A percentile compares a stretch with the other conserved stretches of the same genome.
These are phyloP conservation scores for Sialia sialis DNA, from an alignment of 2,113 vertebrate genomes.

Conservation along the genomic window DNA sequence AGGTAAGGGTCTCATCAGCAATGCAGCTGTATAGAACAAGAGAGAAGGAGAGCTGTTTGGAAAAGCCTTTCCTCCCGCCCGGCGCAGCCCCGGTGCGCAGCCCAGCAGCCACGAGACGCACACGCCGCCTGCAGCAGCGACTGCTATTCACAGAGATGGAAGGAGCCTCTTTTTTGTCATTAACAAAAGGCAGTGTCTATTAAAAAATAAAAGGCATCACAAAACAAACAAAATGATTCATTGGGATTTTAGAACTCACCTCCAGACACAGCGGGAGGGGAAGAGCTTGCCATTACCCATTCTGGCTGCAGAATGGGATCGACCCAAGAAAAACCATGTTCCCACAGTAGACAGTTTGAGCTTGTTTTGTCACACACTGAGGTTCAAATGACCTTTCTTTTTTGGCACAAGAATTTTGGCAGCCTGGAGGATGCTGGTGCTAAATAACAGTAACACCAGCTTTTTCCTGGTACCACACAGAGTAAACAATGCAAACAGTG, in stretches of 20 bases:
- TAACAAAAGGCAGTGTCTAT: slow-evolving; percentile 43
- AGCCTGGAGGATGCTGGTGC: slow-evolving; percentile 28
- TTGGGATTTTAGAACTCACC: slow-evolving; percentile 60
- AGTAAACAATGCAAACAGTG: slow-evolving; percentile 48
- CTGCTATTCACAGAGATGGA: neutral
- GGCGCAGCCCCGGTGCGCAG: neutral
- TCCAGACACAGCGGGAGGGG: slow-evolving; percentile 44
- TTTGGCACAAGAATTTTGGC: slow-evolving; percentile 47
- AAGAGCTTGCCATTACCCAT: slow-evolving; percentile 26
- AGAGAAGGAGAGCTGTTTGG: neutral
- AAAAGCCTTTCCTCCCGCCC: neutral
- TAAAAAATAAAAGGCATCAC: slow-evolving; percentile 25
- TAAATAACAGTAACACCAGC: slow-evolving; percentile 61
- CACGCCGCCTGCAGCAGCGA: neutral
- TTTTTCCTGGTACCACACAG: slow-evolving; percentile 1
- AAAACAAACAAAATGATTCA: slow-evolving; percentile 54
- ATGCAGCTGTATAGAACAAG: neutral
- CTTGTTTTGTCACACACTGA: slow-evolving; percentile 32
- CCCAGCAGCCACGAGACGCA: neutral
- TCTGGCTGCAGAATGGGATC: slow-evolving; percentile 28
- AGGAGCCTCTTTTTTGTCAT: slow-evolving; percentile 31
- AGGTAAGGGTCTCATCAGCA: neutral
- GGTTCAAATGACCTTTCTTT: slow-evolving; percentile 47
- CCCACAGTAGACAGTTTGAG: slow-evolving; percentile 52
- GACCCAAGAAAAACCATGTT: slow-evolving; percentile 13